A percentile compares a stretch with the other conserved stretches of the same genome.
Conservation (phyloP, 1,140 invertebrate genomes). For the Nautilus pompilius region DNA sequence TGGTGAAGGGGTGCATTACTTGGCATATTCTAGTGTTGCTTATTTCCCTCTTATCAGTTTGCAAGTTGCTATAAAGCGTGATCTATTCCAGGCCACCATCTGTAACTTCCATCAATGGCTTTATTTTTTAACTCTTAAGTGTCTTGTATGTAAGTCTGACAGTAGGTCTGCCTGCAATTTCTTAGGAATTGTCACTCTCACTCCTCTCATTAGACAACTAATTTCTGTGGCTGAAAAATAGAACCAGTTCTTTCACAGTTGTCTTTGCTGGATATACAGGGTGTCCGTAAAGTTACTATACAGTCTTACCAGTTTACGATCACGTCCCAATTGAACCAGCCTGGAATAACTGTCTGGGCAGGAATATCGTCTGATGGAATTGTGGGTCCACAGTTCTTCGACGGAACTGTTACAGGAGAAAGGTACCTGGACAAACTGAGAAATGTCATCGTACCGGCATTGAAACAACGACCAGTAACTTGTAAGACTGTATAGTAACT, state of each 20-base stretch:
- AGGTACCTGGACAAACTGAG: too few relatives aligned
- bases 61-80: slow-evolving; percentile 49
- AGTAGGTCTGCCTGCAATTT: slow-evolving; percentile 42
- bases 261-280: too few relatives aligned
- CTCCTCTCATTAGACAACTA: slow-evolving; percentile 19
- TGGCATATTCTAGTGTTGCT: neutral
- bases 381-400: too few relatives aligned
- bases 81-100: slow-evolving; percentile 60
- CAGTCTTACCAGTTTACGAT: too few relatives aligned
- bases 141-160: slow-evolving; percentile 54
- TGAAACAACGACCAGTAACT: slow-evolving; percentile 18
- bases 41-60: slow-evolving; percentile 52
- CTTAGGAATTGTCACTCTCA: slow-evolving; percentile 50
- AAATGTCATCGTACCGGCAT: too few relatives aligned
- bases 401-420: too few relatives aligned
- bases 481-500: slow-evolving; percentile 1
- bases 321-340: too few relatives aligned
- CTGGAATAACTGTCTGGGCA: too few relatives aligned
- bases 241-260: too few relatives aligned
- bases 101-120: slow-evolving; percentile 54
- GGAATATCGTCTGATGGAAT: too few relatives aligned
- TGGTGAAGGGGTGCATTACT: neutral
- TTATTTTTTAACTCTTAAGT: slow-evolving; percentile 62
- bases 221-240: too few relatives aligned
- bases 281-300: too few relatives aligned